Conservation (phyloP, 2,797 vertebrate species). For the Masticophis lateralis region DNA sequence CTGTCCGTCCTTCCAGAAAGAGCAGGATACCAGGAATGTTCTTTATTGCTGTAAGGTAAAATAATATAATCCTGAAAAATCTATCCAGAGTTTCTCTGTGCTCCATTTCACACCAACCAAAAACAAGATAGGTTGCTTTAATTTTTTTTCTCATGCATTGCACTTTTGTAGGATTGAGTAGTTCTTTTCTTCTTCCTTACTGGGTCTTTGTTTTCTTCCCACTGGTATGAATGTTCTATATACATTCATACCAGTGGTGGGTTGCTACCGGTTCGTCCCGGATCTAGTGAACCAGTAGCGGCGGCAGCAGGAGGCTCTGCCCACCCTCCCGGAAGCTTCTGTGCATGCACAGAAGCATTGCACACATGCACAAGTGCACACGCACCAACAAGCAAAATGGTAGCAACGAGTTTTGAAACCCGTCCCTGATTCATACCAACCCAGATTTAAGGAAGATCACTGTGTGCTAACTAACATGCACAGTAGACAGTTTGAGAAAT, state of each 20-base stretch:
- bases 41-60: neutral
- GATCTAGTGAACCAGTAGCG: no score
- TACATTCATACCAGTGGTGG: neutral
- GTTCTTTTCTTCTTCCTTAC: neutral
- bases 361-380: no score
- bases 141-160: neutral
- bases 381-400: no score
- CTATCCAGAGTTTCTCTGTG: neutral
- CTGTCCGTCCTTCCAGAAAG: neutral
- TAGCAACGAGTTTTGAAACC: no score
- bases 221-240: neutral
- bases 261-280: accelerated
- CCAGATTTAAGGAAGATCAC: neutral
- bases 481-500: neutral
- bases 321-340: no score
- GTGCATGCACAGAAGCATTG: no score
- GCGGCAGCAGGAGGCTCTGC: no score
- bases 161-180: neutral
- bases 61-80: neutral
- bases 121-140: neutral
- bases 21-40: neutral
- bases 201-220: neutral
- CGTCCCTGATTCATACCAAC: neutral
- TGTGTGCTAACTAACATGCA: no score
- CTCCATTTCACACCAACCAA: neutral